A percentile compares a stretch with the other conserved stretches of the same genome.
Conservation (phyloP, 2,113 vertebrate species). For the Neofelis nebulosa region DNA sequence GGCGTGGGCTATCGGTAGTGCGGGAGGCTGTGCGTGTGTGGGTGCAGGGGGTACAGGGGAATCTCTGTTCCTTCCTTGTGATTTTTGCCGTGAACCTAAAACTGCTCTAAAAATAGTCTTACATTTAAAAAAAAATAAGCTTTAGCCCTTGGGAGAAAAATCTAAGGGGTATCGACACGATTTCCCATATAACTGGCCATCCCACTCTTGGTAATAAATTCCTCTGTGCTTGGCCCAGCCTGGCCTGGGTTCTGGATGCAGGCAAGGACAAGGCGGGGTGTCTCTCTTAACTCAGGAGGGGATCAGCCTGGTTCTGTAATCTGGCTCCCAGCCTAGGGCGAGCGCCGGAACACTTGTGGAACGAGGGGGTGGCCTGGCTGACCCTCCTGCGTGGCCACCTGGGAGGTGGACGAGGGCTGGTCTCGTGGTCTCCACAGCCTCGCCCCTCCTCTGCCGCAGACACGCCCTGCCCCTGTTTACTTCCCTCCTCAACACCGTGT, state of each 20-base stretch:
- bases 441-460: slow-evolving; percentile 75
- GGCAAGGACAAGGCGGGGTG: background rate
- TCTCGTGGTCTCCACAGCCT: background rate
- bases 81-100: background rate
- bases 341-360: accelerated
- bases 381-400: accelerated
- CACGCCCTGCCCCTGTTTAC: slow-evolving; percentile 98
- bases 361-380: background rate
- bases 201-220: accelerated
- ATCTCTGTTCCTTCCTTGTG: background rate
- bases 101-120: background rate
- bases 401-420: background rate
- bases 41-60: background rate
- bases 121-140: background rate
- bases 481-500: slow-evolving; percentile 96
- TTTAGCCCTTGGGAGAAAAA: background rate
- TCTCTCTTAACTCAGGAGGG: background rate
- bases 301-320: background rate
- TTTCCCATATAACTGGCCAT: background rate
- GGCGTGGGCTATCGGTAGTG: background rate
- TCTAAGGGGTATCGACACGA: accelerated
- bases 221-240: background rate
- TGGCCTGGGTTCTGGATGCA: accelerated
- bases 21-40: background rate
- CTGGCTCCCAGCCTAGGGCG: background rate